These are phyloP conservation scores for Bombus haemorrhoidalis DNA, from an alignment of 1,140 invertebrate genomes.

Conservation along the genomic window DNA sequence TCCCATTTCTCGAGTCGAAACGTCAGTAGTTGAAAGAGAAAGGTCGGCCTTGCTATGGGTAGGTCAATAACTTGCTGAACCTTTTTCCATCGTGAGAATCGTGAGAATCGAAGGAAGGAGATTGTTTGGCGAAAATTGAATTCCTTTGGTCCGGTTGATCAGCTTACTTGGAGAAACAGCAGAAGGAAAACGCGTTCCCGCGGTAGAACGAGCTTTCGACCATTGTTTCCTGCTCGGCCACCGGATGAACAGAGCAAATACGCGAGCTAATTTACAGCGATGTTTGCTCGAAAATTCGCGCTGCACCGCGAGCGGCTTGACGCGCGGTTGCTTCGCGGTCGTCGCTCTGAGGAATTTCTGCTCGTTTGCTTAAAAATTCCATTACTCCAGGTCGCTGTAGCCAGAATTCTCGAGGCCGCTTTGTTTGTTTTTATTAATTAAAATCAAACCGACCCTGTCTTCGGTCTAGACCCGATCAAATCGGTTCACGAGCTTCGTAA, in stretches of 20 bases:
- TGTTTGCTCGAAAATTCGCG: slow-evolving; percentile 63
- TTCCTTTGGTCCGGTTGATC: neutral
- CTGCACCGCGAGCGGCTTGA: slow-evolving; percentile 15
- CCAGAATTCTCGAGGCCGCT: neutral
- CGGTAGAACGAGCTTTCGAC: neutral
- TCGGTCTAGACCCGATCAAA: neutral
- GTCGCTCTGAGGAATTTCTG: slow-evolving; percentile 47
- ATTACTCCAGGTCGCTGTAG: slow-evolving; percentile 36
- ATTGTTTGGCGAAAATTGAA: slow-evolving; percentile 25
- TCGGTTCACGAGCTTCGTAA: slow-evolving; percentile 14
- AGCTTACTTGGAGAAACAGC: neutral
- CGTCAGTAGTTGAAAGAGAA: neutral
- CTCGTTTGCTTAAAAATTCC: slow-evolving; percentile 67
- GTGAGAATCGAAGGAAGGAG: too few species aligned
- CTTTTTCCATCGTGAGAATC: too few species aligned
- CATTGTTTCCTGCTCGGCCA: slow-evolving; percentile 9
- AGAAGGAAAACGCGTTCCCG: neutral
- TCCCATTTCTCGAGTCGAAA: neutral
- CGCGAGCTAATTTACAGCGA: slow-evolving; percentile 56
- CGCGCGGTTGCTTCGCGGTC: slow-evolving; percentile 25
- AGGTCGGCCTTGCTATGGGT: neutral
- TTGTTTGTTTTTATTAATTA: slow-evolving; percentile 68
- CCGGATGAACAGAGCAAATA: slow-evolving; percentile 55
- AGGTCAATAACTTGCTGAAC: too few species aligned
- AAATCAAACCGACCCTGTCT: slow-evolving; percentile 17